phyloP scores from a whole-genome alignment of 2,888 invertebrate genomes.

The Rhimphoctona megacephalus region DNA sequence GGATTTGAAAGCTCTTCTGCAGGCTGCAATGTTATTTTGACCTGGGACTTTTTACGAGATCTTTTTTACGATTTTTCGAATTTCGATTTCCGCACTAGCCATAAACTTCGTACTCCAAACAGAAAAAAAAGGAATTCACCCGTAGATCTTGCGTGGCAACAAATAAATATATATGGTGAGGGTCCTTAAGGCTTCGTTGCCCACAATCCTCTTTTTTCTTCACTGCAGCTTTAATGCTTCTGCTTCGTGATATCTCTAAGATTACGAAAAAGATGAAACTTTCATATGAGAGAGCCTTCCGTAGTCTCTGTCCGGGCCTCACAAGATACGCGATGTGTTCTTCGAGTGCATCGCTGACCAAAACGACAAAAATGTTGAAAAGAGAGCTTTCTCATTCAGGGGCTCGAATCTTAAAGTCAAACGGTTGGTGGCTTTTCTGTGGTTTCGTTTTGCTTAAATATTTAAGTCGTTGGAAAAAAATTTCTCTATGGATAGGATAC shows the following conservation, averaged over 20 bases:
- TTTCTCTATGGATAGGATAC: neutral
- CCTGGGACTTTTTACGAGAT: neutral
- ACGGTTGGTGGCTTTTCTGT: conserved; percentile 38
- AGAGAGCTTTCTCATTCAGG: conserved; percentile 10
- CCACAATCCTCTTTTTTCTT: neutral
- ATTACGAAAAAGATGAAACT: conserved; percentile 79
- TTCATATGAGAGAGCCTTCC: conserved; percentile 77
- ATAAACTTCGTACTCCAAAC: conserved; percentile 38
- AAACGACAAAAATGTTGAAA: conserved; percentile 39
- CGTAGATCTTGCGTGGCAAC: conserved; percentile 2
- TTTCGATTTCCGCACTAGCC: conserved; percentile 1
- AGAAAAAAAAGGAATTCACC: conserved; percentile 6
- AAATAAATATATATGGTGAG: conserved; percentile 16
- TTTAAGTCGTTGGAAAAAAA: conserved; percentile 49
- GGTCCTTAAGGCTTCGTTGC: neutral
- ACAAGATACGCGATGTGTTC: conserved; percentile 41
- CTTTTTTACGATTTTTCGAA: conserved; percentile 30
- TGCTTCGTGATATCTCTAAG: conserved; percentile 68
- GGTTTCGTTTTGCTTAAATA: conserved; percentile 38
- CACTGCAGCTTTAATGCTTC: conserved; percentile 1
- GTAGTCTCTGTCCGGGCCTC: conserved; percentile 25
- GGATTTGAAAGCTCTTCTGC: neutral
- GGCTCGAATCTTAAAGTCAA: conserved; percentile 61
- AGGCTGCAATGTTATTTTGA: neutral
- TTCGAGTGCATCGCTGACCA: conserved; percentile 41